Conservation (phyloP, 2,888 invertebrate genomes). For the Charanyca ferruginea region DNA sequence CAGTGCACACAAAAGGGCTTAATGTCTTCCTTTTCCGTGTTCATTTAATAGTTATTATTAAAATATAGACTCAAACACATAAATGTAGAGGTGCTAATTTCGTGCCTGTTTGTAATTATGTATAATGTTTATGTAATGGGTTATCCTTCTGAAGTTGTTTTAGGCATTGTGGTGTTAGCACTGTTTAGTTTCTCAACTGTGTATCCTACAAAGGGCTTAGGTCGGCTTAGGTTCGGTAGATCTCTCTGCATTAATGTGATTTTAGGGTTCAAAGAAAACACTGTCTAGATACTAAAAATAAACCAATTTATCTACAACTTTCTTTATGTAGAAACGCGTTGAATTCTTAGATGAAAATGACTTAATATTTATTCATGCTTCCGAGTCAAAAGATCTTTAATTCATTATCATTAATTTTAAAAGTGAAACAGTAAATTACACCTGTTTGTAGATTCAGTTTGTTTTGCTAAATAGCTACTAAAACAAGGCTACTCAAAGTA, state of each 20-base stretch:
- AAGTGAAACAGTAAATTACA: conserved; percentile 12
- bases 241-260: not conserved
- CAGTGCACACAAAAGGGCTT: conserved; percentile 52
- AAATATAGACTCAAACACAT: conserved; percentile 57
- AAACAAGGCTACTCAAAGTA: conserved; percentile 8
- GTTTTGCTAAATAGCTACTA: conserved; percentile 19
- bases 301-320: too few species aligned
- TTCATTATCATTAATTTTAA: not conserved
- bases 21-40: conserved; percentile 62
- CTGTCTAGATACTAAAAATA: not conserved
- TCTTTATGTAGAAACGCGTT: not conserved
- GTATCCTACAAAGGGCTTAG: not conserved
- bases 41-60: conserved; percentile 57
- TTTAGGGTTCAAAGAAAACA: not conserved
- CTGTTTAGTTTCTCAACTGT: not conserved
- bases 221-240: not conserved
- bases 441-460: conserved; percentile 5
- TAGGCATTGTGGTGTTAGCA: not conserved
- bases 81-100: conserved; percentile 35
- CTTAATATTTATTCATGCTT: not conserved
- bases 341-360: not conserved
- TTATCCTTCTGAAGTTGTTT: not conserved
- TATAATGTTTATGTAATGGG: not conserved
- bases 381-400: not conserved
- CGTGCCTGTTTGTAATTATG: conserved; percentile 14